Percentiles rank a stretch among this genome's conserved stretches.
Evolutionary conservation across 2,888 invertebrate genomes (phyloP).

Genomic region (Philaethria dido): DNA sequence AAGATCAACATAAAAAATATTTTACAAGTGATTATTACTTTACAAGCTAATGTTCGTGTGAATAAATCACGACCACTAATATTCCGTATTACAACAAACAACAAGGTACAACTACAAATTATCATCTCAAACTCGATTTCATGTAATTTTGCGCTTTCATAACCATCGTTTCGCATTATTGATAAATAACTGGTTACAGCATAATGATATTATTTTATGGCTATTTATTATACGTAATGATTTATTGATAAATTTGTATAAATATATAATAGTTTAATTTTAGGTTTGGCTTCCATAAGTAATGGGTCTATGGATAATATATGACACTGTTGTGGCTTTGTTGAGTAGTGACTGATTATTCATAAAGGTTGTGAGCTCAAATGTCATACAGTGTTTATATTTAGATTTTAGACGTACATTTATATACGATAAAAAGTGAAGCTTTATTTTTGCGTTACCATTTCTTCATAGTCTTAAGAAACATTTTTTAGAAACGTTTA

Average conservation of each 20-base stretch:
- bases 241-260: conserved; percentile 14
- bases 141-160: conserved; percentile 23
- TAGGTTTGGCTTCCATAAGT: not conserved
- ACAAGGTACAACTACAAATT: conserved; percentile 20
- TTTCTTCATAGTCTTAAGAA: no score
- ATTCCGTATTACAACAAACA: conserved; percentile 18
- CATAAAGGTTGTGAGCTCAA: no score
- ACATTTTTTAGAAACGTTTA: no score
- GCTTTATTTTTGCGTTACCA: no score
- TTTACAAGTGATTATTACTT: not conserved
- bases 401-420: no score
- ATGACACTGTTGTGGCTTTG: not conserved
- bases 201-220: conserved; percentile 27
- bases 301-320: no score
- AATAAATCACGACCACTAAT: conserved; percentile 14
- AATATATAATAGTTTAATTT: conserved; percentile 12
- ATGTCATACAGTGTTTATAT: no score
- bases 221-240: conserved; percentile 14
- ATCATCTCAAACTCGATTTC: conserved; percentile 19
- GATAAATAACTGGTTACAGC: conserved; percentile 28
- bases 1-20: not conserved
- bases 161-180: conserved; percentile 17
- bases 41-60: not conserved
- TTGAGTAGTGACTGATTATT: not conserved
- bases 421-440: no score